Base-by-base conservation (phyloP, 92 coral and sea anemone genomes). In the Pocillopora grandis region DNA sequence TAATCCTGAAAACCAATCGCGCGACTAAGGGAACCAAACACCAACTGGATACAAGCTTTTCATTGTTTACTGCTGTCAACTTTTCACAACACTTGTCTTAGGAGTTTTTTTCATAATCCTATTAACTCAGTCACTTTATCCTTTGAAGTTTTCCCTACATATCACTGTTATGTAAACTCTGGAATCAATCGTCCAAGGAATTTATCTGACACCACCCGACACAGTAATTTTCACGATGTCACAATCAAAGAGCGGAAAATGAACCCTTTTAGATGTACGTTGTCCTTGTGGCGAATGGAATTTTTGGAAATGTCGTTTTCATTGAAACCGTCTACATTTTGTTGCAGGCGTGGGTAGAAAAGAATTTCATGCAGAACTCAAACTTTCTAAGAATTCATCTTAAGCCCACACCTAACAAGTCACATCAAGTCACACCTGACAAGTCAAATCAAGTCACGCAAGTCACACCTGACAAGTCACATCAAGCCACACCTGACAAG, bases 101-200 rank as follows among this genome's bases (percentile, higher is more conserved):
- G 81, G 81, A 61, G 62, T 77, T 62, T 17, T 62, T 35, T 77
- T 77, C 62, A 77, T 77, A 31, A 27, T 62, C 36, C 35, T 77
- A 11, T 58, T 33, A 42, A 77, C 81, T 33, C 69, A 77, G 37
- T 16, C 31, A 9, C 56, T 59, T 61, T 77, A 77, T 18, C 81
- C 81, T 10, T 10, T 5, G 2, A 37, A 63, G 52, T 77, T 62
- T 77, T 31, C 81, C 2, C 60, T 6, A 19, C n/a, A 27, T 77
- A 31, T 14, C 2, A 3, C 3, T 77, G 81, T 42, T 10, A 10
- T 16, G 9, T 62, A 8, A 63, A 20, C 16, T 8, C 33, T 31
- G 58, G 11, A 27, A 18, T 1, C 59, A 16, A 35, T 8, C 10
- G 4, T 3, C 16, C 71, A 31, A 70, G 23, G 35, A 62, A 36